Conservation (phyloP, 1,140 invertebrate genomes). For the Polyergus mexicanus region DNA sequence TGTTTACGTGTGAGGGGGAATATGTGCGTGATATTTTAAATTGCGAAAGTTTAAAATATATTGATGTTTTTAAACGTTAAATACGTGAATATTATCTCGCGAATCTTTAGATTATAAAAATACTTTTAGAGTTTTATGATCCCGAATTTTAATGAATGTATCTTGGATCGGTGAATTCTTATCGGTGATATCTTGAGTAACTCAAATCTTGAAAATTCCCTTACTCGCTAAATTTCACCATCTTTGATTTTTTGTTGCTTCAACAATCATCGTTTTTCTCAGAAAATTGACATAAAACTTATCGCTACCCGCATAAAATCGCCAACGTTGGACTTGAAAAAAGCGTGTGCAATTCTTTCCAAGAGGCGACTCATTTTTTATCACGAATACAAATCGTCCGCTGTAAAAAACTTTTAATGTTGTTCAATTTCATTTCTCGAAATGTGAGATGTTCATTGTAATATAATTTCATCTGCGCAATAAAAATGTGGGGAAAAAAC, state of each 20-base stretch:
- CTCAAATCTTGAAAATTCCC: constrained; percentile 40
- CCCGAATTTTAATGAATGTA: constrained; percentile 34
- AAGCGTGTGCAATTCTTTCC: constrained; percentile 27
- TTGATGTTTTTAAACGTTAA: background rate
- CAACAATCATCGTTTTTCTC: constrained; percentile 46
- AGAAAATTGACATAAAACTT: constrained; percentile 42
- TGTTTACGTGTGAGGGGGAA: too few relatives aligned
- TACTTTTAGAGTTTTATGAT: constrained; percentile 3
- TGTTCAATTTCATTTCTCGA: background rate
- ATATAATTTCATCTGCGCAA: background rate
- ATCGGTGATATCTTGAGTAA: constrained; percentile 27
- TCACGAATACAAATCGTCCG: constrained; percentile 29
- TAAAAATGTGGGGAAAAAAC: background rate
- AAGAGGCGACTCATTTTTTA: constrained; percentile 10
- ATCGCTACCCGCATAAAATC: constrained; percentile 48
- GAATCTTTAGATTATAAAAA: background rate
- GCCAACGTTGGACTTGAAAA: constrained; percentile 18
- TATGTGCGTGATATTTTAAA: background rate
- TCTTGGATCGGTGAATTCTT: constrained; percentile 23
- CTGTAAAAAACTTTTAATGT: constrained; percentile 30
- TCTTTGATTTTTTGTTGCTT: constrained; percentile 47
- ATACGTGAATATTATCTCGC: background rate
- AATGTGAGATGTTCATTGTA: background rate
- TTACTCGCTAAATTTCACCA: constrained; percentile 8
- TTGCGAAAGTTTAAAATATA: too few relatives aligned